These are phyloP conservation scores for Halcyon badia DNA, from an alignment of 2,797 vertebrate genomes.

Conservation along the genomic window DNA sequence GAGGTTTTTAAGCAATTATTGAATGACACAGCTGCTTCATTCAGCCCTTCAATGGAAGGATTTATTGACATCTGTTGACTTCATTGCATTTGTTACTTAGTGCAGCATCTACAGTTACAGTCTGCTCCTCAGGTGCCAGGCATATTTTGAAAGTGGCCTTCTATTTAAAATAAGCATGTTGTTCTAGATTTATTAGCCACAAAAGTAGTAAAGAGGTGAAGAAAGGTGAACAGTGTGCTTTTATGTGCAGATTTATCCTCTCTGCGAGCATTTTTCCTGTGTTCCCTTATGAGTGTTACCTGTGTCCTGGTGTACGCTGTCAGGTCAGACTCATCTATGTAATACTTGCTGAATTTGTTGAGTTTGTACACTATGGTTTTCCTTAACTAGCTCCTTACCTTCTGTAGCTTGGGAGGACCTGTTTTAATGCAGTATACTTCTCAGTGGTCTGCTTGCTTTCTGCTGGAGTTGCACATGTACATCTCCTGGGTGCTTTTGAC, in stretches of 20 bases:
- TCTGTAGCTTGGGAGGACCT: neutral
- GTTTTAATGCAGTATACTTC: neutral
- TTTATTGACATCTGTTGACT: neutral
- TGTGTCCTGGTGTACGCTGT: neutral
- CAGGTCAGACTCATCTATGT: rapidly evolving
- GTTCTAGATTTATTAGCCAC: neutral
- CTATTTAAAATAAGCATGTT: neutral
- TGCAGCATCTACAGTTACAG: neutral
- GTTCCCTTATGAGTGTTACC: neutral
- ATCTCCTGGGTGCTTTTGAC: neutral
- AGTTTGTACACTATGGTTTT: neutral
- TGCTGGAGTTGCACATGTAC: neutral
- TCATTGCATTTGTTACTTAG: neutral
- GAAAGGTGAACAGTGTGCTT: neutral
- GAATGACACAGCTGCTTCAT: neutral
- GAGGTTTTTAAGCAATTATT: neutral
- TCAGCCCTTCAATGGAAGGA: neutral
- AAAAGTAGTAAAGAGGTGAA: neutral
- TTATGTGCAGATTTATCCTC: neutral
- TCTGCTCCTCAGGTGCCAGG: neutral
- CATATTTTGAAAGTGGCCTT: neutral
- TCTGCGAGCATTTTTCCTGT: neutral
- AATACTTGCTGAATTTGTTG: neutral
- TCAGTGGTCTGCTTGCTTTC: neutral
- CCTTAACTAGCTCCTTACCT: neutral